Percentiles rank a stretch among this genome's conserved stretches.
phyloP scores from a whole-genome alignment of 1,140 invertebrate species.

The Aphidius ervi region DNA sequence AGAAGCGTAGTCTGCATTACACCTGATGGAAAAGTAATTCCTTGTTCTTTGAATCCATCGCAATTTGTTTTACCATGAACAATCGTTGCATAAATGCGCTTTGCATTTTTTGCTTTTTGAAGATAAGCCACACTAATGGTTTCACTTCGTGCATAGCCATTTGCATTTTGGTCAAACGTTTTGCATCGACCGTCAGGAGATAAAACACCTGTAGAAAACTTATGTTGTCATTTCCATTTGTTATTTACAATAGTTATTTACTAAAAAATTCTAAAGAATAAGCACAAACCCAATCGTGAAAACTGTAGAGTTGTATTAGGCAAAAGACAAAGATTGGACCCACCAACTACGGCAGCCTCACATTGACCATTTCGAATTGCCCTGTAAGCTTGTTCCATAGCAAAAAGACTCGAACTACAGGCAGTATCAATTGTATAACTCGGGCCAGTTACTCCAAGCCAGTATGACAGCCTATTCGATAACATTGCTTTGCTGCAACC shows the following conservation, averaged over 20 bases:
- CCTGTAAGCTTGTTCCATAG: conserved; percentile 76
- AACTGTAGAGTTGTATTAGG: conserved; percentile 84
- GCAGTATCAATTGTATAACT: conserved; percentile 84
- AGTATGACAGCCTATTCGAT: conserved; percentile 82
- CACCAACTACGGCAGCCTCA: conserved; percentile 84
- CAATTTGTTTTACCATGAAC: conserved; percentile 70
- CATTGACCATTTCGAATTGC: conserved; percentile 73
- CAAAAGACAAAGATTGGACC: conserved; percentile 76
- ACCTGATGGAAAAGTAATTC: conserved; percentile 89
- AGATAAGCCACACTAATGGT: conserved; percentile 73
- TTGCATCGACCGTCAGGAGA: conserved; percentile 82
- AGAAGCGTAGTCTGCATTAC: conserved; percentile 75
- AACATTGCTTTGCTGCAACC: conserved; percentile 86
- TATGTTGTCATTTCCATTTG: background rate
- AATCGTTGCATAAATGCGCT: conserved; percentile 69
- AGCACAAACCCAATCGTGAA: conserved; percentile 44
- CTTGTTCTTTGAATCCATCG: conserved; percentile 80
- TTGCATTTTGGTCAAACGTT: conserved; percentile 79
- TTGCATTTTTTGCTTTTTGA: conserved; percentile 76
- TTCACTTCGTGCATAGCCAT: conserved; percentile 74
- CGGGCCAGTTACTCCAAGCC: conserved; percentile 67
- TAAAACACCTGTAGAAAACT: conserved; percentile 63
- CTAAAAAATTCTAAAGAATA: background rate
- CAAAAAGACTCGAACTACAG: conserved; percentile 84
- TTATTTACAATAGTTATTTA: background rate